These are phyloP conservation scores for Chunga burmeisteri DNA, from an alignment of 2,113 vertebrate genomes.

Conservation along the genomic window DNA sequence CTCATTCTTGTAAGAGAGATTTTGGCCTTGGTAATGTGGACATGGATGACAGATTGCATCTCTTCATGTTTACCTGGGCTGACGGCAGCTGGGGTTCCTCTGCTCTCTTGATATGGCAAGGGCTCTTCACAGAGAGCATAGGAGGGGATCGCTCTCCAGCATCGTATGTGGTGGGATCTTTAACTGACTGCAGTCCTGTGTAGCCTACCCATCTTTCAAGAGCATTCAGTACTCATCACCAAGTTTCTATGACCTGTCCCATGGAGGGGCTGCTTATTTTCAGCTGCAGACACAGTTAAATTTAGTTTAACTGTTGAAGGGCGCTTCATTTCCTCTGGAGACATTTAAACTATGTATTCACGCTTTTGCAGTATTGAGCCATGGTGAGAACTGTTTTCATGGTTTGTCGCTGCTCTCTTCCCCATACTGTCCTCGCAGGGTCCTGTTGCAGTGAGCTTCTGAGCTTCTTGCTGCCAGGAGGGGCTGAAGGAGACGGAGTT, in stretches of 20 bases:
- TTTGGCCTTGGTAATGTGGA: background rate
- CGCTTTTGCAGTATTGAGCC: background rate
- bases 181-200: background rate
- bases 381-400: background rate
- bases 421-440: fast-evolving
- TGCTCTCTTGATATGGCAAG: background rate
- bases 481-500: background rate
- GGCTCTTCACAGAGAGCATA: background rate
- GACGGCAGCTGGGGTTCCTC: background rate
- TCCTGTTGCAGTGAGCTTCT: background rate
- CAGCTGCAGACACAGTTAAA: background rate
- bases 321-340: background rate
- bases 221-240: background rate
- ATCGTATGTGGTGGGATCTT: background rate
- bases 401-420: background rate
- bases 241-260: background rate
- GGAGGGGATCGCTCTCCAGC: background rate
- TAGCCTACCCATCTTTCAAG: background rate
- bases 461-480: background rate
- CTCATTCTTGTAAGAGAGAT: background rate
- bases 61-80: background rate
- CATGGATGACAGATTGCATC: background rate
- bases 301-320: background rate
- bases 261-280: background rate
- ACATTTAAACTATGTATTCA: background rate